Conservation (phyloP, 2,113 vertebrate genomes). For the Sapayoa aenigma region DNA sequence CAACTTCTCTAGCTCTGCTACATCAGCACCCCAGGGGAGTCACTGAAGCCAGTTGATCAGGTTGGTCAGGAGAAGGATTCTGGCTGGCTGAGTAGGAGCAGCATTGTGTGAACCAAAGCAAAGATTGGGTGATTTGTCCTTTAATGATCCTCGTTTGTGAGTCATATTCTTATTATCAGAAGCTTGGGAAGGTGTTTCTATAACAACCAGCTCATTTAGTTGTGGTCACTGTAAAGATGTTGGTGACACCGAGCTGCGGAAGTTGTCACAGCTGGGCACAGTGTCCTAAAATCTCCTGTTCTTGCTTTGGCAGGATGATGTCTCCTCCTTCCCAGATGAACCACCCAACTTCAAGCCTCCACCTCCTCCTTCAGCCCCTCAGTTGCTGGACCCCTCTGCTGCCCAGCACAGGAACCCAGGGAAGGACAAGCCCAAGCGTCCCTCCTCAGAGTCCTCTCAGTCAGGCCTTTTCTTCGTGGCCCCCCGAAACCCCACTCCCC, state of each 20-base stretch:
- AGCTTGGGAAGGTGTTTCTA: not conserved
- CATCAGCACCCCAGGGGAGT: rapidly evolving
- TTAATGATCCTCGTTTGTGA: not conserved
- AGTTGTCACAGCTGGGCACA: rapidly evolving
- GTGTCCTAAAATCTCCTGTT: slow-evolving; percentile 19
- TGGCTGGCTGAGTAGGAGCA: not conserved
- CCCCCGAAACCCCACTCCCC: slow-evolving; percentile 61
- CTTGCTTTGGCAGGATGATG: slow-evolving; percentile 84
- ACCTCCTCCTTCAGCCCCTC: slow-evolving; percentile 69
- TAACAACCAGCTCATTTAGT: not conserved
- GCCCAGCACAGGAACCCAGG: slow-evolving; percentile 34
- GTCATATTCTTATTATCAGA: rapidly evolving
- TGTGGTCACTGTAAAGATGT: rapidly evolving
- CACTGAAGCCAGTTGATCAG: not conserved
- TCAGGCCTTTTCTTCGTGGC: slow-evolving; percentile 86
- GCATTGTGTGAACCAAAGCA: not conserved
- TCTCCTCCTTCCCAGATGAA: slow-evolving; percentile 79
- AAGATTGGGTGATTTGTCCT: not conserved
- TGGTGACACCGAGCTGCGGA: not conserved
- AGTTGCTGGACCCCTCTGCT: slow-evolving; percentile 20
- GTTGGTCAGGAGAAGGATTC: not conserved
- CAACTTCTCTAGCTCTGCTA: not conserved
- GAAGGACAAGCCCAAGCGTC: slow-evolving; percentile 71
- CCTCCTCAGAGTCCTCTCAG: slow-evolving; percentile 84
- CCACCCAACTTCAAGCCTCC: slow-evolving; percentile 85